These are phyloP conservation scores for Exaiptasia diaphana DNA, from an alignment of 64 coral and sea anemone genomes.

Conservation along the genomic window DNA sequence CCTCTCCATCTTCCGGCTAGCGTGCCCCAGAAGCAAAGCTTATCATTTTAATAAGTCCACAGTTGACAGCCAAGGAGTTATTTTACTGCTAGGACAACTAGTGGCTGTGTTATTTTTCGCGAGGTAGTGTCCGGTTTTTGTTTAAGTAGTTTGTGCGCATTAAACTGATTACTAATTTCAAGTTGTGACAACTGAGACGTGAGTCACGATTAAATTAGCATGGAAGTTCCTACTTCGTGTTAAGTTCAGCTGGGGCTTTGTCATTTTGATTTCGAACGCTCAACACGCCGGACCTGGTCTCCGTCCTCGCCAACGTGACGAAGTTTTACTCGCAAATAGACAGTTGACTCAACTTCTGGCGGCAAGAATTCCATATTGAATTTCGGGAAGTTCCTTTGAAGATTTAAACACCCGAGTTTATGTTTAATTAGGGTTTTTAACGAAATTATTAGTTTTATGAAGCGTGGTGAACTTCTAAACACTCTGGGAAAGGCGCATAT, in stretches of 20 bases:
- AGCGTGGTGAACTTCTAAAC: neutral
- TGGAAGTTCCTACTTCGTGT: constrained; percentile 17
- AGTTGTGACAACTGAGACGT: constrained; percentile 7
- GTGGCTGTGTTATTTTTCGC: constrained; percentile 15
- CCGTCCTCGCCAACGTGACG: no score
- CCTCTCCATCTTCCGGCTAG: constrained; percentile 50
- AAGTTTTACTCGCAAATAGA: no score
- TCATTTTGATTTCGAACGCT: neutral
- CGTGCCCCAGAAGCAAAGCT: neutral
- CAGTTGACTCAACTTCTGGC: no score
- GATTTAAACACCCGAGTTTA: constrained; percentile 1
- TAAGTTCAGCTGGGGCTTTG: constrained; percentile 1
- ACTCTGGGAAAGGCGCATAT: no score
- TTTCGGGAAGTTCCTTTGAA: no score
- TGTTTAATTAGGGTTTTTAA: neutral
- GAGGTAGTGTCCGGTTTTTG: constrained; percentile 1
- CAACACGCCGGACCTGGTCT: no score
- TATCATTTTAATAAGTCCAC: constrained; percentile 12
- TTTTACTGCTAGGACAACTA: neutral
- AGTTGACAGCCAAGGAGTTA: constrained; percentile 11
- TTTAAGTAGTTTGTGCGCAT: constrained; percentile 21
- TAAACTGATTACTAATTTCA: constrained; percentile 28
- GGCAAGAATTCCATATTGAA: no score
- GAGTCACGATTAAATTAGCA: constrained; percentile 28
- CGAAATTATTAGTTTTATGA: constrained; percentile 15